Evolutionary conservation across 2,888 invertebrate species (phyloP), one percentile per base, ranked within the genome.

Genomic region (Rhingia rostrata): DNA sequence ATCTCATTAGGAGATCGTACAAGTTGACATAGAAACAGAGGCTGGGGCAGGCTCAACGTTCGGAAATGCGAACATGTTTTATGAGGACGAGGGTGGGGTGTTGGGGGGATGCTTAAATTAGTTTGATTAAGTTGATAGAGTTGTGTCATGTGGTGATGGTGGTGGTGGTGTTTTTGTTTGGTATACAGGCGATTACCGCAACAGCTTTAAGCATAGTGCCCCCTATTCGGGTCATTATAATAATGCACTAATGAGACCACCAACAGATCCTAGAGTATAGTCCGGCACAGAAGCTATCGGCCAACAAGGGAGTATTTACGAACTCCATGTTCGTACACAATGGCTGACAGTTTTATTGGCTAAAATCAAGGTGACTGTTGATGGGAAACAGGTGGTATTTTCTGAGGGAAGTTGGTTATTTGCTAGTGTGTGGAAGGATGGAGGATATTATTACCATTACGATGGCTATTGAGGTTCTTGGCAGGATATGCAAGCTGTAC

Each of bases 41-140:
- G 54, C 53, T 61, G 72, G 33, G 47, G 49, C 33, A 72, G 82
- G 73, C 79, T 69, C 63, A 69, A 63, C 63, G 69, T 61, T 80
- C 66, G 67, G 73, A 47, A 74, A 63, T 66, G 43, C 35, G 63
- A 69, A 74, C 61, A 83, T 69, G 63, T 63, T 56, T 66, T 54
- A 6, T 33, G n/a, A n/a, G 39, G 12, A 14, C 12, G 10, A 10
- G 6, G 37, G 3, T 32, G 9, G 9, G 12, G 12, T 4, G n/a
- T 3, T 7, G 12, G 41, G n/a, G 77, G 58, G 39, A 56, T 51
- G 56, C 63, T 83, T 54, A 84, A 80, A 84, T 84, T 84, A 84
- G 84, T 84, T 84, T 84, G 84, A 84, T 84, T 84, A 84, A 84
- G 84, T 80, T 80, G 74, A 84, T 84, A 74, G 75, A 70, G 78